Evolutionary conservation across 2,797 vertebrate genomes (phyloP).

Genomic region (Hemitrygon akajei): DNA sequence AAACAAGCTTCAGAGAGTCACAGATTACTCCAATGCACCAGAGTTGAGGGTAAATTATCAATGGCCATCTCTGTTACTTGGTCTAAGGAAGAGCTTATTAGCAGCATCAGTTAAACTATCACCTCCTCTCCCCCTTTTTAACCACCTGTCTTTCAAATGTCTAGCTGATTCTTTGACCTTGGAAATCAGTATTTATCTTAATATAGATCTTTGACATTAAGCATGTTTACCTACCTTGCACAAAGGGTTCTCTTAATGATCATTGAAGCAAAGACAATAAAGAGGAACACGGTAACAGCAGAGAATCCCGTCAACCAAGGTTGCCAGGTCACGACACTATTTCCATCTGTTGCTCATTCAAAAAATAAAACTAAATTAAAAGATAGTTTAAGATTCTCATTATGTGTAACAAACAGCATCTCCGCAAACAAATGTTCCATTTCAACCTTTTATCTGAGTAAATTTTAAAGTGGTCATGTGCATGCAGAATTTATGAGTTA

Average conservation of each 20-base stretch:
- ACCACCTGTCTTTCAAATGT: background rate
- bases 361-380: background rate
- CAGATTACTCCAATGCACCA: too few species aligned
- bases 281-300: slow-evolving; percentile 70
- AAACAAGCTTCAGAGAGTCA: too few species aligned
- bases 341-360: background rate
- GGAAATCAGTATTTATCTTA: background rate
- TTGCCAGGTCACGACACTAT: slow-evolving; percentile 42
- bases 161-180: background rate
- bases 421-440: background rate
- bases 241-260: slow-evolving; percentile 61
- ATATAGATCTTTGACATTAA: background rate
- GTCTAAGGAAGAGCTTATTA: background rate
- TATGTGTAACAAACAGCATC: background rate
- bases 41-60: too few species aligned
- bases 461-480: background rate
- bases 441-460: background rate
- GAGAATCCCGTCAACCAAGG: slow-evolving; percentile 72
- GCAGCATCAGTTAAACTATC: background rate
- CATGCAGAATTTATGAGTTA: background rate
- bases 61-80: too few species aligned
- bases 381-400: background rate
- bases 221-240: slow-evolving; percentile 41
- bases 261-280: slow-evolving; percentile 63
- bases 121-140: background rate